A percentile compares a stretch with the other conserved stretches of the same genome.
Conservation (phyloP, 1,140 invertebrate species). For the Leucophenga varia region DNA sequence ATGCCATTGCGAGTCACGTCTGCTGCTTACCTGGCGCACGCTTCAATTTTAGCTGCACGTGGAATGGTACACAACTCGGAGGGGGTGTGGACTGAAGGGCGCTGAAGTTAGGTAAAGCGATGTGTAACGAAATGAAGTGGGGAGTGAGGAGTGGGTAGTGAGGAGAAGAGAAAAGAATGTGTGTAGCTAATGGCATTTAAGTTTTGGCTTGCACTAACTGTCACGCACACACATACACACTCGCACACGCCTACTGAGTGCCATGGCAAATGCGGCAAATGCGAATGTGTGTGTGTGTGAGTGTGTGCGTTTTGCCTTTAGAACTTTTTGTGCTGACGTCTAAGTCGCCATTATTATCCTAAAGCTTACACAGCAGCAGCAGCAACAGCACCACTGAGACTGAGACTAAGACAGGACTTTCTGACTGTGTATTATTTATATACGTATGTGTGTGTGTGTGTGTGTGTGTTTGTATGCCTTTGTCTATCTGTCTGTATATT, state of each 20-base stretch:
- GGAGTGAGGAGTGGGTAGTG: no score
- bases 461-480: background rate
- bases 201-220: slow-evolving; percentile 25
- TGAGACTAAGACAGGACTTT: no score
- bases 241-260: background rate
- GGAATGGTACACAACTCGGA: no score
- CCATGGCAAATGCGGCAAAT: background rate
- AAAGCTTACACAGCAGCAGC: slow-evolving; percentile 23
- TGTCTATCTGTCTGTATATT: slow-evolving; percentile 12
- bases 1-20: no score
- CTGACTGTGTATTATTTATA: no score
- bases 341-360: slow-evolving; percentile 32
- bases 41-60: no score
- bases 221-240: slow-evolving; percentile 5
- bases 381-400: no score
- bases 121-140: no score
- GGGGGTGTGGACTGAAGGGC: no score
- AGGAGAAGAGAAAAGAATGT: no score
- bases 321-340: slow-evolving; percentile 16
- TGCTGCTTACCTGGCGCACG: no score
- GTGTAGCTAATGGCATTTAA: slow-evolving; percentile 53
- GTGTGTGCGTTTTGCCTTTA: slow-evolving; percentile 16
- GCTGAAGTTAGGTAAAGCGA: no score
- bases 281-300: slow-evolving; percentile 2
- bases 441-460: background rate